Evolutionary conservation across 2,797 vertebrate species (phyloP), one percentile per base, ranked within the genome.

Genomic region (Pangasius djambal): DNA sequence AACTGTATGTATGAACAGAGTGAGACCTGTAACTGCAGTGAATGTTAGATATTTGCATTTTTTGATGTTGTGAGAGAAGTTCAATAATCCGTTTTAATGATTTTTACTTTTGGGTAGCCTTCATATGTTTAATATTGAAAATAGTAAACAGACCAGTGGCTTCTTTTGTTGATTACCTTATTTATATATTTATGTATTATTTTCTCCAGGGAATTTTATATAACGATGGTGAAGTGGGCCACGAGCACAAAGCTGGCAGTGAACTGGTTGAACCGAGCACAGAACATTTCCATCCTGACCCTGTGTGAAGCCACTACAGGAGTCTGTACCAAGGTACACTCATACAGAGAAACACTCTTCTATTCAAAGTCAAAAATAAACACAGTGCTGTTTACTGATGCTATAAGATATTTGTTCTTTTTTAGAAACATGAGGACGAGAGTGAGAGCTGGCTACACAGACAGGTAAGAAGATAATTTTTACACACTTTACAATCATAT

Each of bases 201-300:
- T 72, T 89, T 40, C 28, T 92, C 98, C 98, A 74, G 98, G 99
- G 89, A 97, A 97, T 93, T 25, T 75, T 99, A 99, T 83, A 96
- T 99, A 89, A 99, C 98, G 89, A 99, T 99, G 98, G 99, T 99
- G 92, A 99, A 98, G 61, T 99, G 99, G 99, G 98, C 98, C 87
- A 99, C 98, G 86, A 98, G 96, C 93, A 99, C 98, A 89, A 99
- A 99, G 92, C 96, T 99, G 91, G 98, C 98, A 12, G 97, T 99
- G 79, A 99, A 98, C 95, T 99, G 99, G 98, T 94, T 99, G 92
- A 99, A 98, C 96, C 94, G 98, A 88, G 97, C 98, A 0, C 99
- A 99, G 96, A 99, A 99, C 18, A 97, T 98, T 91, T 99, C 99
- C 8, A 97, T 99, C 89, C 96, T 99, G 85, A 99, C 98, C 0